A percentile compares a stretch with the other conserved stretches of the same genome.
Conservation (phyloP, 1,140 invertebrate species). For the Macrosteles quadrilineatus region DNA sequence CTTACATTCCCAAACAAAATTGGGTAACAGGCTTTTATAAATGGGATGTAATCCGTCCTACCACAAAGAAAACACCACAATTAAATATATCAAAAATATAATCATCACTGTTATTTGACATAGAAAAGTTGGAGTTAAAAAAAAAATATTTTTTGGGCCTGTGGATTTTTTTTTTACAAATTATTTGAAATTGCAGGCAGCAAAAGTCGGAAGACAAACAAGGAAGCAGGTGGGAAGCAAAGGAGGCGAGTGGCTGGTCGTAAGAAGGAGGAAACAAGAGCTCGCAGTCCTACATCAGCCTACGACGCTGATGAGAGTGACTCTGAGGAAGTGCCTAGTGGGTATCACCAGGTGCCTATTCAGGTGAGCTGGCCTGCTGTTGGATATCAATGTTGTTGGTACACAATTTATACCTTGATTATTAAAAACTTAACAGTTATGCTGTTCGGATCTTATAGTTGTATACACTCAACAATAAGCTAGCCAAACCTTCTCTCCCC, state of each 20-base stretch:
- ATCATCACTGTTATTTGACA: not conserved
- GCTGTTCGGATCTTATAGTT: too few species aligned
- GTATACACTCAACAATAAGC: too few species aligned
- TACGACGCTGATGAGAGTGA: slow-evolving; percentile 70
- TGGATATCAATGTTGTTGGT: too few species aligned
- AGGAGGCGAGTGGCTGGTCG: slow-evolving; percentile 3
- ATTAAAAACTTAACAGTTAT: too few species aligned
- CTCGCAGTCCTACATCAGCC: slow-evolving; percentile 44
- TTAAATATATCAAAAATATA: not conserved
- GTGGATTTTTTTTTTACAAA: not conserved
- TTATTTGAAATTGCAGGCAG: not conserved
- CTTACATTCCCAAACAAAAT: too few species aligned
- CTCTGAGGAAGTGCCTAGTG: slow-evolving; percentile 64
- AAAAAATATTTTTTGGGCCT: not conserved
- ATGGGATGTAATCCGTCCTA: not conserved
- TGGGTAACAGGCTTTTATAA: too few species aligned
- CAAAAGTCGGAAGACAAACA: not conserved
- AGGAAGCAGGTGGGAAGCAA: not conserved
- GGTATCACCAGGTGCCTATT: slow-evolving; percentile 73
- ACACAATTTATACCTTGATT: too few species aligned
- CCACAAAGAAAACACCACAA: not conserved
- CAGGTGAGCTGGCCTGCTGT: too few species aligned
- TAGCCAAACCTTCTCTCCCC: too few species aligned
- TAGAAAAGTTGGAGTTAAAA: not conserved
- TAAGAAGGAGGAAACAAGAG: slow-evolving; percentile 37